Evolutionary conservation across 37 sponge, comb jelly and placozoan genomes (phyloP).

Genomic region (Oscarella lobularis): DNA sequence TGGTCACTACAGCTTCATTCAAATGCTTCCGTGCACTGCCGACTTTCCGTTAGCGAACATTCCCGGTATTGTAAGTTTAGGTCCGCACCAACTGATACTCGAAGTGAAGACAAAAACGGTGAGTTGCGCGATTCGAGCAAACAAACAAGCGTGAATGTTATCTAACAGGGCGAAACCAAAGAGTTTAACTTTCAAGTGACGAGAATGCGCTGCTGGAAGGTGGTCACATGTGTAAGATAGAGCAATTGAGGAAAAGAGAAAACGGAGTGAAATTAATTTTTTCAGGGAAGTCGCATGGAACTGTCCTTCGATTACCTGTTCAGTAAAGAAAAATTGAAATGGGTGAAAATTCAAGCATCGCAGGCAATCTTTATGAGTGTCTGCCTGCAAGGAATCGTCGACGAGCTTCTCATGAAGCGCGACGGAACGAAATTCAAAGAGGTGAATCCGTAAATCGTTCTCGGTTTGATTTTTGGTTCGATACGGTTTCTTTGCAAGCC

Average conservation of each 20-base stretch:
- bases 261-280: background rate
- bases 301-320: conserved; percentile 7
- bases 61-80: background rate
- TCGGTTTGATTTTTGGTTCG: background rate
- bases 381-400: background rate
- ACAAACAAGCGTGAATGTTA: no score
- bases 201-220: conserved; percentile 8
- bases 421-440: background rate
- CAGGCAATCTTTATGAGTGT: conserved; percentile 6
- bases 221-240: background rate
- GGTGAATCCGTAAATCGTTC: background rate
- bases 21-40: background rate
- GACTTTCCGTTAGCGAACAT: background rate
- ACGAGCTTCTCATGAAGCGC: conserved; percentile 1
- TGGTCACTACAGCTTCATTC: background rate
- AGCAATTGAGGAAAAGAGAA: background rate
- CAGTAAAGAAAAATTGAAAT: conserved; percentile 1
- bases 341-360: background rate
- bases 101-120: background rate
- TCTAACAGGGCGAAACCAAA: conserved; percentile 3
- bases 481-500: background rate
- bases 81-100: background rate
- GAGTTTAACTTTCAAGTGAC: background rate
- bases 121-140: no score
- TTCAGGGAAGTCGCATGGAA: background rate